Conservation (phyloP, 2,113 vertebrate species). For the Poeciliopsis turrubarensis region DNA sequence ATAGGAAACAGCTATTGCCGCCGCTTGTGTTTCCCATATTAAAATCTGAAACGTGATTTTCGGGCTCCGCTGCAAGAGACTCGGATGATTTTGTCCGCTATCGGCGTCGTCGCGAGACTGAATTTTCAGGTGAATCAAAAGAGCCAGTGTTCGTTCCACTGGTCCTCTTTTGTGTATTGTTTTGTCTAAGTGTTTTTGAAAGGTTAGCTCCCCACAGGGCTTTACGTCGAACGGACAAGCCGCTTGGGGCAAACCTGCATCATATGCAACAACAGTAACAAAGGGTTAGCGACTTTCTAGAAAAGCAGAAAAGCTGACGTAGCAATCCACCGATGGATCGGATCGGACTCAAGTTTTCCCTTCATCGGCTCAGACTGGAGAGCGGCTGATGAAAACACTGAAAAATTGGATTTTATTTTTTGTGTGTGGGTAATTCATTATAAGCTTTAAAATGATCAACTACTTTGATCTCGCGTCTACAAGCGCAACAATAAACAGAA, state of each 20-base stretch:
- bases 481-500: too few species aligned
- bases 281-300: not conserved
- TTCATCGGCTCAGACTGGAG: not conserved
- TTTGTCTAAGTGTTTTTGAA: constrained; percentile 29
- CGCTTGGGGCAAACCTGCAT: not conserved
- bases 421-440: too few species aligned
- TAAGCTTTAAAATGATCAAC: too few species aligned
- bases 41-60: too few species aligned
- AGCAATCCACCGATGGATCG: not conserved
- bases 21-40: not conserved
- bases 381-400: too few species aligned
- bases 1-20: constrained; percentile 14
- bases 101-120: not conserved
- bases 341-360: not conserved
- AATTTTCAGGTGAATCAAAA: not conserved
- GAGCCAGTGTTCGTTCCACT: constrained; percentile 4
- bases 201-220: constrained; percentile 11
- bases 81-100: not conserved
- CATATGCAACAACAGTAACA: not conserved
- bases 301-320: not conserved
- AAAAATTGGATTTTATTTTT: too few species aligned
- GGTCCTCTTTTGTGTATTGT: constrained; percentile 20
- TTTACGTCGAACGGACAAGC: not conserved
- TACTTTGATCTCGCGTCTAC: too few species aligned
- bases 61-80: too few species aligned